Evolutionary conservation across 2,888 invertebrate species (phyloP).

Genomic region (Hesperia comma): DNA sequence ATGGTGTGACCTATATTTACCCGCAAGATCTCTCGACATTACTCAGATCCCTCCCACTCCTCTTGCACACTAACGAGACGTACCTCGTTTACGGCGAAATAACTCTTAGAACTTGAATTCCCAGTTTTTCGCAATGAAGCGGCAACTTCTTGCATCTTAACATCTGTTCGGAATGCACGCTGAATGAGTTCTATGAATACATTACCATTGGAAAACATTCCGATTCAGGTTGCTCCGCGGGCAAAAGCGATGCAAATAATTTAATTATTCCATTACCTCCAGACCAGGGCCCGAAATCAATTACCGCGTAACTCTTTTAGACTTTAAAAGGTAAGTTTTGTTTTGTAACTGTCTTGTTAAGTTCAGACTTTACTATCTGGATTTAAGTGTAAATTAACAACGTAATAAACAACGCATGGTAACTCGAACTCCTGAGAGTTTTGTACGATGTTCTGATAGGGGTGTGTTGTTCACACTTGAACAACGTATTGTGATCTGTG

Average conservation of each 20-base stretch:
- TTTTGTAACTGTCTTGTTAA: neutral
- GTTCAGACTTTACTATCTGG: no score
- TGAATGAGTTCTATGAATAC: slow-evolving; percentile 41
- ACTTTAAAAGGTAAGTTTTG: slow-evolving; percentile 6
- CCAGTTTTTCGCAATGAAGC: slow-evolving; percentile 40
- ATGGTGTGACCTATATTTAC: neutral
- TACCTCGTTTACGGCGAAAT: slow-evolving; percentile 4
- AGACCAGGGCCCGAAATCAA: slow-evolving; percentile 29
- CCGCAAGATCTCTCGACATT: neutral
- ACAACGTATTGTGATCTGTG: no score
- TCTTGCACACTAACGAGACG: slow-evolving; percentile 4
- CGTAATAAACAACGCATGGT: no score
- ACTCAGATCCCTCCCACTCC: neutral
- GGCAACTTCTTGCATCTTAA: slow-evolving; percentile 47
- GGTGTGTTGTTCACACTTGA: no score
- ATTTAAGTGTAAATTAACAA: no score
- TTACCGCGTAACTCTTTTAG: slow-evolving; percentile 15
- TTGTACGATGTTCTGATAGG: no score
- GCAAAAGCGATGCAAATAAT: slow-evolving; percentile 28
- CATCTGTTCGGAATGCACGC: slow-evolving; percentile 43
- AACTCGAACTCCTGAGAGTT: no score
- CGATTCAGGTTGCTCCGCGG: slow-evolving; percentile 21
- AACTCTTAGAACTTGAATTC: slow-evolving; percentile 16
- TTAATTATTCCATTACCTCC: slow-evolving; percentile 32
- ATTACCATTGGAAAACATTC: slow-evolving; percentile 38